Percentiles rank a stretch among this genome's conserved stretches.
phyloP scores from a whole-genome alignment of 1,140 invertebrate species.

The Contarinia nasturtii region DNA sequence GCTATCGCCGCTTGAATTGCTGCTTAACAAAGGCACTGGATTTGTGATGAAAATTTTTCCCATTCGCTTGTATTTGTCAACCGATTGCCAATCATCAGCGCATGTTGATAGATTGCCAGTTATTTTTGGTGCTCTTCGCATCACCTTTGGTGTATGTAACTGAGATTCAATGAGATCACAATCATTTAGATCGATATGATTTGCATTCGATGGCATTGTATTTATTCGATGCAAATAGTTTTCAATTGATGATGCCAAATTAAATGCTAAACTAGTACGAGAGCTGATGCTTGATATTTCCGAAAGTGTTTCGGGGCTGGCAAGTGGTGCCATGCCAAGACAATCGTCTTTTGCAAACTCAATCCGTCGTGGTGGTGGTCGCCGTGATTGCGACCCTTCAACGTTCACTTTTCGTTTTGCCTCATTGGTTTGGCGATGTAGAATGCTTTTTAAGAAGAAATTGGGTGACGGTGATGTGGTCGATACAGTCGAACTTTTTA shows the following conservation, averaged over 20 bases:
- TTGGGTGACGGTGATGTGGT: not conserved
- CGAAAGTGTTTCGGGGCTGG: slow-evolving; percentile 68
- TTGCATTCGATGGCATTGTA: slow-evolving; percentile 2
- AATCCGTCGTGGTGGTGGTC: slow-evolving; percentile 27
- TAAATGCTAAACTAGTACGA: slow-evolving; percentile 25
- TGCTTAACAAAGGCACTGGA: slow-evolving; percentile 14
- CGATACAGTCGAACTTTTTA: not conserved
- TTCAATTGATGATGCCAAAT: slow-evolving; percentile 22
- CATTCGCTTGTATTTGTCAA: slow-evolving; percentile 21
- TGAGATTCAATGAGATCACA: slow-evolving; percentile 15
- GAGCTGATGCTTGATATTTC: slow-evolving; percentile 52
- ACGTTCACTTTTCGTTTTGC: slow-evolving; percentile 3
- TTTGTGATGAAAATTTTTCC: slow-evolving; percentile 21
- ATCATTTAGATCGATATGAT: slow-evolving; percentile 1
- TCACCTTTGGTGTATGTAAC: slow-evolving; percentile 28
- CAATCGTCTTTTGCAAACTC: slow-evolving; percentile 40
- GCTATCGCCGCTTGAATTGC: slow-evolving; percentile 18
- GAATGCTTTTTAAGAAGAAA: slow-evolving; percentile 1
- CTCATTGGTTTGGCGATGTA: slow-evolving; percentile 6
- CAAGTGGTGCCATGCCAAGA: slow-evolving; percentile 53
- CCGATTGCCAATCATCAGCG: slow-evolving; percentile 31
- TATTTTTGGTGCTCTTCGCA: slow-evolving; percentile 44
- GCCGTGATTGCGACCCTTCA: slow-evolving; percentile 13
- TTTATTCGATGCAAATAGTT: slow-evolving; percentile 19
- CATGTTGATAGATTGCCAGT: slow-evolving; percentile 40